Base-by-base conservation (phyloP, 2,797 vertebrate species). In the Chaetodon trifasciatus region DNA sequence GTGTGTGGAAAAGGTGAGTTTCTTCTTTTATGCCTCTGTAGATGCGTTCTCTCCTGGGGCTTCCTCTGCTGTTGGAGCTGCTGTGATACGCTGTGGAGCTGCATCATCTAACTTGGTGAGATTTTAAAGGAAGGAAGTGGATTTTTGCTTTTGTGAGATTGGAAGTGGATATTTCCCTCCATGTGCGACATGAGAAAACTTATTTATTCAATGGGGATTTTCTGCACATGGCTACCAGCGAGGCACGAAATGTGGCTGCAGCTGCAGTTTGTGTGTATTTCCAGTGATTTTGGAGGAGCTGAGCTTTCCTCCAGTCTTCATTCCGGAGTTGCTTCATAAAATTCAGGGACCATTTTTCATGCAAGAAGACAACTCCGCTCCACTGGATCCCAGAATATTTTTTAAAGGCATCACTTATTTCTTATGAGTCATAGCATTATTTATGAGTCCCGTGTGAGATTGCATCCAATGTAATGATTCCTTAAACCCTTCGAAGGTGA, bases 1-100 rank as follows among this genome's bases (percentile, higher is more conserved):
- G 60, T 60, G 57, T 49, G 58, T 84, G 82, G 53, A 76, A 52
- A 79, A 92, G 89, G 94, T 96, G 87, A 95, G 94, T 85, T 81
- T 82, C 7, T 40, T 58, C 6, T 62, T 32, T 57, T 44, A 1
- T 63, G 15, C 4, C n/a, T 46, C 35, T 74, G 53, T 65, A 53
- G 23, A 8, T 62, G 24, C 3, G 10, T 1, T 46, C 9, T 47
- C 21, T 57, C 7, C 56, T 70, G 64, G 35, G 42, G 44, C 21
- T 55, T 72, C 60, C 15, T 64, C 37, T 70, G 40, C 66, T 53
- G 47, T 1, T 74, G 23, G 73, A 79, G 44, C 61, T 16, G 19
- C 16, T 0, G 23, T 8, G 35, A 58, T 21, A 58, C 5, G 35
- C 53, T 16, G 21, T 6, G 40, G 7, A 28, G 55, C 46, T 32